Percentiles rank a stretch among this genome's conserved stretches.
Conservation (phyloP, 2,888 invertebrate genomes). For the Drosophila acutilabella region DNA sequence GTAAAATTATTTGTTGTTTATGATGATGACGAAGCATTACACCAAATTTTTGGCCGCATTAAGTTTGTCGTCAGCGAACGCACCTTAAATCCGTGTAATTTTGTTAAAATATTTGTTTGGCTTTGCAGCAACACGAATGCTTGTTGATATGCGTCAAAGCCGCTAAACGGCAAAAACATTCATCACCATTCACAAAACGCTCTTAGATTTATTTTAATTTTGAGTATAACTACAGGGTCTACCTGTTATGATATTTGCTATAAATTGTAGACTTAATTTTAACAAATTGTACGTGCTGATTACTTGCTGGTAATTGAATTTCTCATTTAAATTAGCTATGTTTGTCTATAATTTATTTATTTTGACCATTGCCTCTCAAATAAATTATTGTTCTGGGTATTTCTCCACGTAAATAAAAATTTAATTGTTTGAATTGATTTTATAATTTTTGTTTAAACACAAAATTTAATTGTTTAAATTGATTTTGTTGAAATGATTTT, state of each 20-base stretch:
- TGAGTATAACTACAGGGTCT: not conserved
- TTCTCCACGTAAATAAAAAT: not conserved
- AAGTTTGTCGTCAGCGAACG: constrained; percentile 55
- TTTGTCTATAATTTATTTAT: no score
- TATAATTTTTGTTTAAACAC: no score
- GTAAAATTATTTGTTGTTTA: constrained; percentile 53
- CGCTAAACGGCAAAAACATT: constrained; percentile 51
- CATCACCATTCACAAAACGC: not conserved
- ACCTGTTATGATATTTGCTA: not conserved
- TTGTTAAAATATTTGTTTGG: constrained; percentile 72
- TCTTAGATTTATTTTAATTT: constrained; percentile 56
- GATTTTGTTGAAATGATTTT: no score
- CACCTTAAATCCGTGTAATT: constrained; percentile 74
- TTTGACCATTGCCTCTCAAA: no score
- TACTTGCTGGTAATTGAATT: not conserved
- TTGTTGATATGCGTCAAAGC: constrained; percentile 70
- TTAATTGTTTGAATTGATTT: no score
- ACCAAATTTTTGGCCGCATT: constrained; percentile 60
- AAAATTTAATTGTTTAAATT: no score
- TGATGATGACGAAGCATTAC: constrained; percentile 71
- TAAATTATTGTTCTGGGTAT: not conserved
- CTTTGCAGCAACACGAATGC: constrained; percentile 57
- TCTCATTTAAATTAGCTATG: not conserved
- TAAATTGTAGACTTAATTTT: not conserved
- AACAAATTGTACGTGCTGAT: not conserved